A percentile compares a stretch with the other conserved stretches of the same genome.
Conservation (phyloP, 2,888 invertebrate species). For the Apamea crenata region DNA sequence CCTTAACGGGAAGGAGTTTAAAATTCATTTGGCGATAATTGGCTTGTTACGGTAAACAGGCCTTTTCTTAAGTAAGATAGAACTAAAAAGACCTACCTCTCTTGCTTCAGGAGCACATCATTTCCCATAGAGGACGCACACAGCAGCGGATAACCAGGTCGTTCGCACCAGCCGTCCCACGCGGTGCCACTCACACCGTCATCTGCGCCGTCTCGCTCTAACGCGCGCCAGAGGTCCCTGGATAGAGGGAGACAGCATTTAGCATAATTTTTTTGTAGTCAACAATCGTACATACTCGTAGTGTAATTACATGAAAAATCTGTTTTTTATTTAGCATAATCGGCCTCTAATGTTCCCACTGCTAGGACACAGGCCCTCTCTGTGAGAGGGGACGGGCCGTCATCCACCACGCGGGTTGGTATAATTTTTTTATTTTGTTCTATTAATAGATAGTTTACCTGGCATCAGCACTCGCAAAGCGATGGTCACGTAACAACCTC, state of each 20-base stretch:
- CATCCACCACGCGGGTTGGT: too few relatives aligned
- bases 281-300: too few relatives aligned
- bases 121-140: constrained; percentile 91
- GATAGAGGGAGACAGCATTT: not conserved
- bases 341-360: too few relatives aligned
- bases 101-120: constrained; percentile 92
- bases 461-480: constrained; percentile 89
- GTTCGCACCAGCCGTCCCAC: constrained; percentile 93
- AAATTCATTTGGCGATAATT: not conserved
- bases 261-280: too few relatives aligned
- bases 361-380: too few relatives aligned
- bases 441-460: constrained; percentile 68
- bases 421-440: too few relatives aligned
- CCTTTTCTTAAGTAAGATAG: not conserved
- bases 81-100: constrained; percentile 87
- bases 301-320: too few relatives aligned
- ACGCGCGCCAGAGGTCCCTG: constrained; percentile 94
- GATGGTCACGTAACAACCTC: constrained; percentile 82
- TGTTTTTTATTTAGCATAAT: too few relatives aligned
- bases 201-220: constrained; percentile 80
- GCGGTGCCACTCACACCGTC: constrained; percentile 77
- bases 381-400: too few relatives aligned
- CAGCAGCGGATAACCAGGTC: constrained; percentile 95
- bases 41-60: not conserved
- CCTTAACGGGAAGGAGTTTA: too few relatives aligned